Evolutionary conservation across 2,888 invertebrate genomes (phyloP).

Genomic region (Trichacis sp.): DNA sequence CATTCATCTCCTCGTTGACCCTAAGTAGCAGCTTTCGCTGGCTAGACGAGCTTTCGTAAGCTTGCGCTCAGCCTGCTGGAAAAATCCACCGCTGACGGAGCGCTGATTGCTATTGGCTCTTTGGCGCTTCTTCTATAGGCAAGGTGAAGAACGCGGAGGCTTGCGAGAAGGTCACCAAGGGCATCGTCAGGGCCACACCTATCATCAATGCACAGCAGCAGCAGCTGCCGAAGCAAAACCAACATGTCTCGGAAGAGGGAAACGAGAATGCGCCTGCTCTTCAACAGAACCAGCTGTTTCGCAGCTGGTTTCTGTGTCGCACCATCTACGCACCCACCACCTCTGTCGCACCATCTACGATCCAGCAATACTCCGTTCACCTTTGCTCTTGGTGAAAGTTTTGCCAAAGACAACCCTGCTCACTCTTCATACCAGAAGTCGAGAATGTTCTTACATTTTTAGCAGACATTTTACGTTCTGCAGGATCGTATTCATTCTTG

Average conservation of each 20-base stretch:
- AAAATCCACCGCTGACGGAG: constrained; percentile 6
- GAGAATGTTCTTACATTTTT: too few species aligned
- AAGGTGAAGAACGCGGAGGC: constrained; percentile 12
- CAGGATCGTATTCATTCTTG: too few species aligned
- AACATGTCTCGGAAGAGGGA: neutral
- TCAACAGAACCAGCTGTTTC: neutral
- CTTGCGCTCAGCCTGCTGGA: constrained; percentile 13
- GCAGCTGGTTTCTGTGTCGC: neutral
- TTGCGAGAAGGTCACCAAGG: neutral
- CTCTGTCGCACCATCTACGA: neutral
- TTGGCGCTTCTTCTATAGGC: constrained; percentile 12
- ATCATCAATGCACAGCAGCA: neutral
- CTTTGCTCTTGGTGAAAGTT: too few species aligned
- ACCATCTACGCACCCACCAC: too few species aligned
- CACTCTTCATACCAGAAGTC: too few species aligned
- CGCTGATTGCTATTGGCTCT: constrained; percentile 18
- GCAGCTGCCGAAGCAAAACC: neutral
- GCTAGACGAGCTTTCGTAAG: constrained; percentile 17
- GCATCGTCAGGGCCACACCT: constrained; percentile 1
- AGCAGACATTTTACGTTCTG: too few species aligned
- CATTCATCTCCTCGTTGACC: constrained; percentile 14
- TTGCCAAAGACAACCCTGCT: too few species aligned
- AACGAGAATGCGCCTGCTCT: constrained; percentile 9
- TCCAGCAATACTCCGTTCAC: neutral
- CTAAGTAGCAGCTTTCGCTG: constrained; percentile 16